phyloP scores from a whole-genome alignment of 2,113 vertebrate genomes.

The Myotis brandtii region DNA sequence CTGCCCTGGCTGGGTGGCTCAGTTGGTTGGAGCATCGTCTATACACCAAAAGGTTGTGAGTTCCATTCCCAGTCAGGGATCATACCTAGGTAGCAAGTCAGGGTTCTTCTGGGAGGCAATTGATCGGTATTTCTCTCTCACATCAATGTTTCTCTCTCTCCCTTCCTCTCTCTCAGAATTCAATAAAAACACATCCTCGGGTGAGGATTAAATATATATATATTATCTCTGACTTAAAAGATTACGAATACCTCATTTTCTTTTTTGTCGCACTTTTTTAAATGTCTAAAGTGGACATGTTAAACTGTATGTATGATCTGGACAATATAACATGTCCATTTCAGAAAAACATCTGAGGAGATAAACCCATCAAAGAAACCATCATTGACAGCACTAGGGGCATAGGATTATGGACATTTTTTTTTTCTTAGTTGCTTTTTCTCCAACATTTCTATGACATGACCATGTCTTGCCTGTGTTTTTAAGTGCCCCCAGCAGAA shows the following conservation, averaged over 20 bases:
- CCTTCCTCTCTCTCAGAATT: not conserved
- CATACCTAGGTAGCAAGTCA: not conserved
- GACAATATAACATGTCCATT: not conserved
- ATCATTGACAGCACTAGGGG: not conserved
- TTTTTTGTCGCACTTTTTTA: not conserved
- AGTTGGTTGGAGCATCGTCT: not conserved
- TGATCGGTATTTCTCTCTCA: not conserved
- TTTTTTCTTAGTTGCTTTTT: not conserved
- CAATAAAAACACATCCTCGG: not conserved
- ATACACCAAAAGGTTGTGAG: not conserved
- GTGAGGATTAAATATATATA: not conserved
- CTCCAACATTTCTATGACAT: not conserved
- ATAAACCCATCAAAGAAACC: not conserved
- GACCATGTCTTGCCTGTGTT: not conserved
- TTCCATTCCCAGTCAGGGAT: not conserved
- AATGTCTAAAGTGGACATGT: not conserved
- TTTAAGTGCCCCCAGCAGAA: not conserved
- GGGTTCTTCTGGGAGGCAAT: not conserved
- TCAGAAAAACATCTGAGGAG: not conserved
- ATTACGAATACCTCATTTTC: not conserved
- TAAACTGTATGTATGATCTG: not conserved
- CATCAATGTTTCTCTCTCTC: not conserved
- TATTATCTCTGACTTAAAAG: not conserved
- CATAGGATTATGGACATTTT: not conserved
- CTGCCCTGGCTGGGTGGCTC: not conserved